Percentiles rank a stretch among this genome's conserved stretches.
phyloP scores from a whole-genome alignment of 2,888 invertebrate species.

The Perithous albicinctus region DNA sequence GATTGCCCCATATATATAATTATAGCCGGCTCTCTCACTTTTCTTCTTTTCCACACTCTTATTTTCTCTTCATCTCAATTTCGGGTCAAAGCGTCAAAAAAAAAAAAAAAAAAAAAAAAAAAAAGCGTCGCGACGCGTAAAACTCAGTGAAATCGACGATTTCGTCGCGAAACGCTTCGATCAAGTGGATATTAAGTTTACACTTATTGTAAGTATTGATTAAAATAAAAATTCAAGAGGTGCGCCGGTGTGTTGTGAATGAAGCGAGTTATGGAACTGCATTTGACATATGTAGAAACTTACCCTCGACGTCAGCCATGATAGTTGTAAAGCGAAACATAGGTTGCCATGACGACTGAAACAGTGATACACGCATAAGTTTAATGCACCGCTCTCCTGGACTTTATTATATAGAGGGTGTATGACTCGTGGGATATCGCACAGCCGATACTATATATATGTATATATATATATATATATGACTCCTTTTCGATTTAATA shows the following conservation, averaged over 20 bases:
- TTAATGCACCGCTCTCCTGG: slow-evolving; percentile 20
- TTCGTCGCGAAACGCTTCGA: neutral
- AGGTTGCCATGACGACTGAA: slow-evolving; percentile 78
- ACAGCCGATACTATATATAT: too few relatives aligned
- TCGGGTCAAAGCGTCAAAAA: slow-evolving; percentile 5
- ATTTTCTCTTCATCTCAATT: neutral
- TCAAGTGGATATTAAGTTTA: neutral
- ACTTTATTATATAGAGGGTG: slow-evolving; percentile 24
- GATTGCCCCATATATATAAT: slow-evolving; percentile 16
- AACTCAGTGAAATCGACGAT: slow-evolving; percentile 15
- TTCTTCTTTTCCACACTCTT: neutral
- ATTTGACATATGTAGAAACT: slow-evolving; percentile 76
- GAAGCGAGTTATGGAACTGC: slow-evolving; percentile 45
- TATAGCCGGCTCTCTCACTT: slow-evolving; percentile 1
- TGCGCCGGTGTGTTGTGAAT: slow-evolving; percentile 46
- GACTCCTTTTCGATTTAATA: slow-evolving; percentile 59
- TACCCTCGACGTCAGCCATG: slow-evolving; percentile 82
- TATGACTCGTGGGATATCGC: slow-evolving; percentile 10
- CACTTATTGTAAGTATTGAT: slow-evolving; percentile 8
- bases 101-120: too few relatives aligned
- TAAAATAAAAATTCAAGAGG: slow-evolving; percentile 10
- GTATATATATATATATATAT: too few relatives aligned
- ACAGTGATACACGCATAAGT: slow-evolving; percentile 27
- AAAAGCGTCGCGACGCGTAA: slow-evolving; percentile 64
- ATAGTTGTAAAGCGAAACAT: slow-evolving; percentile 77